Base-by-base conservation (phyloP, 2,888 invertebrate species). In the Coleophora flavipennella region DNA sequence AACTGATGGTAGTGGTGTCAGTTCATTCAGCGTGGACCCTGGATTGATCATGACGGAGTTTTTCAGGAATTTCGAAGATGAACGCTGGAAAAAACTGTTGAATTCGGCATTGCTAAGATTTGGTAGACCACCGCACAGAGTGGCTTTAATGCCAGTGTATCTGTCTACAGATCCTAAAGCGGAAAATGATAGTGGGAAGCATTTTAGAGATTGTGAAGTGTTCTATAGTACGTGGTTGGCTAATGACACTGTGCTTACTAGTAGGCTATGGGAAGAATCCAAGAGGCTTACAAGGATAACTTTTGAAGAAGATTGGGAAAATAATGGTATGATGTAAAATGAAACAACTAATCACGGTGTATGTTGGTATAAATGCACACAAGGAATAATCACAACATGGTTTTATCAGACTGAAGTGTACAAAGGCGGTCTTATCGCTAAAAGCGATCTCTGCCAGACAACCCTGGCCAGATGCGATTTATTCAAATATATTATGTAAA, bases 1-100 rank as follows among this genome's bases (percentile, higher is more conserved):
- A 36, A 56, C 66, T 2, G 48, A 38, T 36, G 65, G 59, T 0
- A 62, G 88, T 25, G 89, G 89, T 9, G 90, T 94, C 0, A 92
- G 89, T 0, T 90, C 89, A 0, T 94, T 93, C 65, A 94, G 91
- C 52, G 83, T 95, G 56, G 95, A 95, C 77, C 95, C 95, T 1
- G 95, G 95, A 7, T 85, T 93, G 72, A 90, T 91, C 35, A 91
- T 91, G 59, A 90, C 91, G 0, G 90, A 91, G 25, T 93, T 94
- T 39, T 93, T 93, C 87, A 86, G 91, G 36, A 90, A 72, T 44
- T 56, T 53, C 2, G 57, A 63, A 0, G 62, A 50, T 32, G 46
- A 53, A 0, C 34, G 49, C 3, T 44, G 63, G 34, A 62, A 52
- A 36, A 49, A 42, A 6, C 31, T 60, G 3, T 41, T 75, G 0